A percentile compares a stretch with the other conserved stretches of the same genome.
Evolutionary conservation across 2,888 invertebrate genomes (phyloP).

Genomic region (Chrysotoxum bicinctum): DNA sequence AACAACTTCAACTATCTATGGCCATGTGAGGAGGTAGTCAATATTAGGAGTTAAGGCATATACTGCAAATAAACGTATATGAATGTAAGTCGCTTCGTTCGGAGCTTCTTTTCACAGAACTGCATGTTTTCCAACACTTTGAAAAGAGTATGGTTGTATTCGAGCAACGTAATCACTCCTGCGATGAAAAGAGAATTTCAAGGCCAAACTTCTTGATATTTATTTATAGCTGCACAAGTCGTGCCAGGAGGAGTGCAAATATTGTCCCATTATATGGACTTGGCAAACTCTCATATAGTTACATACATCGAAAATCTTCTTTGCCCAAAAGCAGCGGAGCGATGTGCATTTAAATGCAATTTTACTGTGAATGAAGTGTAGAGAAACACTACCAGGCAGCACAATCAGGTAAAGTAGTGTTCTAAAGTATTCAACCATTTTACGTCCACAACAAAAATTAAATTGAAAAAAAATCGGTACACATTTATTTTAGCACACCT

Average conservation of each 20-base stretch:
- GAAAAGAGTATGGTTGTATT: constrained; percentile 13
- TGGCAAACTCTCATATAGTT: constrained; percentile 21
- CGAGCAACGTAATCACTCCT: constrained; percentile 62
- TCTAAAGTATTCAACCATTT: constrained; percentile 22
- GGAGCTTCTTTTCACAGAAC: background rate
- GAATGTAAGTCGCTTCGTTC: too few species aligned
- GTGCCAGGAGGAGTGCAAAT: constrained; percentile 79
- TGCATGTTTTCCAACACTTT: constrained; percentile 30
- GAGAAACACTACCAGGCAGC: background rate
- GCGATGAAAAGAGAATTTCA: constrained; percentile 71
- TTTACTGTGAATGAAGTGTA: constrained; percentile 8
- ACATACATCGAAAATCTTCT: background rate
- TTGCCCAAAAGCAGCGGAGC: constrained; percentile 12
- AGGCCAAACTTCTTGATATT: constrained; percentile 73
- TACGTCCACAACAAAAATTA: too few species aligned
- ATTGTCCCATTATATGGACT: constrained; percentile 76
- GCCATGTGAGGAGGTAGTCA: constrained; percentile 29
- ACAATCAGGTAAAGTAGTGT: background rate
- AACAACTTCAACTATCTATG: constrained; percentile 39
- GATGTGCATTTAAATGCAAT: constrained; percentile 68
- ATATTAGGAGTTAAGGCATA: constrained; percentile 33
- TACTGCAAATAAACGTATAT: constrained; percentile 19
- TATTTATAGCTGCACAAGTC: constrained; percentile 73
- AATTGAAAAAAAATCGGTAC: too few species aligned
- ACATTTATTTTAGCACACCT: too few species aligned